Evolutionary conservation across 2,888 invertebrate genomes (phyloP).

Genomic region (Lypha dubia): DNA sequence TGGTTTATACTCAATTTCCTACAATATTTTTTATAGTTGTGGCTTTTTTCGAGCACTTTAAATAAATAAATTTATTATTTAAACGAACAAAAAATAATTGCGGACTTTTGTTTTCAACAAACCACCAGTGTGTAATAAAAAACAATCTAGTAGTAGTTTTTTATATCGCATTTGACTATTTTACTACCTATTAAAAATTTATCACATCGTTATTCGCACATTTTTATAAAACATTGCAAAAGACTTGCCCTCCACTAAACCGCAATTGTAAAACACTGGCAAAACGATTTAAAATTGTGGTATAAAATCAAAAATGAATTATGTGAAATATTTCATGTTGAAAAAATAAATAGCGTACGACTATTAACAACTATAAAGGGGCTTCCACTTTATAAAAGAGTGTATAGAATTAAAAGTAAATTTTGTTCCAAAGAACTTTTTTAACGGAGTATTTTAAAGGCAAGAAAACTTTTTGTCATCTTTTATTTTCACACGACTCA

Average conservation of each 20-base stretch:
- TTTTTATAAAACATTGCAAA: background rate
- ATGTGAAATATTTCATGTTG: background rate
- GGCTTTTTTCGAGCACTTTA: background rate
- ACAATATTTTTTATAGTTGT: background rate
- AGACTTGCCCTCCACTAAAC: conserved; percentile 9
- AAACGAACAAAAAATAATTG: background rate
- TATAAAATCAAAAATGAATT: background rate
- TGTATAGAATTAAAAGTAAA: too few relatives aligned
- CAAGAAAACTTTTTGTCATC: too few relatives aligned
- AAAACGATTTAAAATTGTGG: background rate
- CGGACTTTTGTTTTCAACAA: background rate
- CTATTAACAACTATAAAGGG: too few relatives aligned
- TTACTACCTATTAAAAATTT: background rate
- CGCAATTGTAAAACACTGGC: background rate
- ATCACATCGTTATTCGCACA: background rate
- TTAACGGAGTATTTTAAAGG: too few relatives aligned
- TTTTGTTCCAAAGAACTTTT: too few relatives aligned
- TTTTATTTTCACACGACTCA: too few relatives aligned
- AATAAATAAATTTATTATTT: background rate
- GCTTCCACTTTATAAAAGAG: too few relatives aligned
- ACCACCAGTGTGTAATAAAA: background rate
- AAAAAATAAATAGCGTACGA: too few relatives aligned
- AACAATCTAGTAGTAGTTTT: background rate
- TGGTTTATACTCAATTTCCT: background rate
- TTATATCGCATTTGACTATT: too few relatives aligned